Base-by-base conservation (phyloP, 1,140 invertebrate genomes). In the Caenorhabditis tropicalis region DNA sequence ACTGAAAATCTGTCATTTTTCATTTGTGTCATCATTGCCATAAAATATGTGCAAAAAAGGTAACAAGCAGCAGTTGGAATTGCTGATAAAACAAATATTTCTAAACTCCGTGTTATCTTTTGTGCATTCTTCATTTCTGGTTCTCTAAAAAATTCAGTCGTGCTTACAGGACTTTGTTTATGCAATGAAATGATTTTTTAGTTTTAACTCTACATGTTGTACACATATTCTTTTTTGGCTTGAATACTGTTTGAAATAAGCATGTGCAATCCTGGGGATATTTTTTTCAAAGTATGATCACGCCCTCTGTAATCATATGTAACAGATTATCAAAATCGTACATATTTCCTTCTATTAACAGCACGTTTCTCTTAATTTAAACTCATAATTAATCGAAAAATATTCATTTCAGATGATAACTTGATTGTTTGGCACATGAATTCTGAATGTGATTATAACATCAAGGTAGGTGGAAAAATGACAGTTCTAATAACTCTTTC, bases 41-140 rank as follows among this genome's bases (percentile, higher is more conserved):
- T 43, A 43, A 39, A 74, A 27, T n/a, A 74, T 24, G 19, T 39
- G 36, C 31, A 65, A 74, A 74, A 74, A 43, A 43, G 58, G 10
- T 36, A 65, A 33, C 29, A 19, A n/a, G 29, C 58, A 43, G 65
- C 9, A 74, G 65, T 46, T 21, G 21, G 10, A 43, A 43, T 16
- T 74, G 65, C 65, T 74, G 65, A 74, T 74, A 74, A 74, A 36
- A n/a, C 65, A 74, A 74, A 43, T 43, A 43, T 46, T 39, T 74
- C 65, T 43, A 43, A 43, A 43, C 36, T 46, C 3, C 43, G 2
- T 19, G 36, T 46, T 39, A 74, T 39, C 65, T 43, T 43, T 36
- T 2, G 10, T 36, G 29, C 21, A n/a, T 74, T 36, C 3, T 46
- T 74, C 36, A 24, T 74, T 74, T 74, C n/a, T 46, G 33, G 21